Conservation (phyloP, 2,797 vertebrate species). For the Perdix hodgsoniae region DNA sequence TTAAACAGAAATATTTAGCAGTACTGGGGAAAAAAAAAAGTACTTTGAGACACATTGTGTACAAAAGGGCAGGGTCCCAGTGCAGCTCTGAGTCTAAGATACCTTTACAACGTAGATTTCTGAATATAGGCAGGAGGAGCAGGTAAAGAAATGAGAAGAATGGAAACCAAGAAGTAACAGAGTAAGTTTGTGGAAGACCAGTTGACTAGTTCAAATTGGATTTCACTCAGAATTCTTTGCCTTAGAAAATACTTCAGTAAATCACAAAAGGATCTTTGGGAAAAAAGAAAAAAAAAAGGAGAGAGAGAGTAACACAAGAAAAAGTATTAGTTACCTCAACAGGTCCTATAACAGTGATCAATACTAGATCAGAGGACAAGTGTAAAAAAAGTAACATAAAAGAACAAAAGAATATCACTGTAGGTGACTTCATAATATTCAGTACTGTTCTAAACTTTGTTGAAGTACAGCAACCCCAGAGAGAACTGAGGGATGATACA, state of each 20-base stretch:
- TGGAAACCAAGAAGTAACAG: background rate
- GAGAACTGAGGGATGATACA: background rate
- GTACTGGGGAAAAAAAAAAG: background rate
- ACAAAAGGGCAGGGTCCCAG: background rate
- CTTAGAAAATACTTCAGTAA: background rate
- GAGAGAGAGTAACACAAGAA: background rate
- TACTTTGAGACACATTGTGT: background rate
- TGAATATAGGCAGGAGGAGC: background rate
- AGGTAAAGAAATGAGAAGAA: background rate
- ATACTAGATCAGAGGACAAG: background rate
- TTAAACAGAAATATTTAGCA: background rate
- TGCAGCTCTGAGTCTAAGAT: background rate
- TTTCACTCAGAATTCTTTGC: background rate
- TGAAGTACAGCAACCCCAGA: background rate
- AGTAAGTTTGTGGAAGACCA: background rate
- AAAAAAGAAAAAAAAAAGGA: conserved; percentile 4
- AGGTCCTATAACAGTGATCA: background rate
- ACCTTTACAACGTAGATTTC: background rate
- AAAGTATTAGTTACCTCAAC: background rate
- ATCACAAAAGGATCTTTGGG: background rate
- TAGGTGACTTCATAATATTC: background rate
- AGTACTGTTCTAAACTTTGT: background rate
- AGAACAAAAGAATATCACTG: background rate
- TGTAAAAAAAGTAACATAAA: background rate
- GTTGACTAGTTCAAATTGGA: background rate